Base-by-base conservation (phyloP, 2,888 invertebrate genomes). In the Bombylius major region DNA sequence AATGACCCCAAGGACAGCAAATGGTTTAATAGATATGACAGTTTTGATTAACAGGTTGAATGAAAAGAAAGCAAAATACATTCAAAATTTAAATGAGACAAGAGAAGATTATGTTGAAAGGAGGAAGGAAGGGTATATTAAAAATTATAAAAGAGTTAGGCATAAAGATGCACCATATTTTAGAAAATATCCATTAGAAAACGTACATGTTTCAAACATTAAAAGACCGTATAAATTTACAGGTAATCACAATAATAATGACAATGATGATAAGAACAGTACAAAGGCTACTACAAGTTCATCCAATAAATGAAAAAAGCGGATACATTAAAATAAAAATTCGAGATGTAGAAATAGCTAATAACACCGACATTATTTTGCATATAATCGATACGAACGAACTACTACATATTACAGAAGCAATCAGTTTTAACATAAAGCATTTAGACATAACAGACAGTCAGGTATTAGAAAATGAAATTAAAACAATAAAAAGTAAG, bases 111-210 rank as follows among this genome's bases (percentile, higher is more conserved):
- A 36, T 36, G 4, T 36, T 36, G 23, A 23, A 23, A 23, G 23
- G 23, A 23, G 23, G 3, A 23, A 23, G 23, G 23, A 23, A 23
- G 23, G 23, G 23, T 23, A 23, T 23, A 23, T 23, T 23, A 23
- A 23, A 23, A 57, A 56, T 53, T 59, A 59, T 48, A 59, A 54
- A 54, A 39, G 56, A 31, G 54, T 58, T 50, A 54, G 55, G 36
- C 55, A 60, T 56, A 59, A 57, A 42, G 57, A 59, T 34, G 50
- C 56, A 55, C 42, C 56, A 47, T 55, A 58, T 47, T 12, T 36
- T 48, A 56, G 36, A 57, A 60, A 57, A 39, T 55, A 58, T 55
- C 36, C 36, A 36, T 36, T 36, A 36, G 36, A 36, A 6, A 36
- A 36, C 9, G 36, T 36, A 36, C 36, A 36, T 36, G 9, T 36